Percentiles rank a stretch among this genome's conserved stretches.
These are phyloP conservation scores for Tipula confusa DNA, from an alignment of 2,888 invertebrate species.

Conservation along the genomic window DNA sequence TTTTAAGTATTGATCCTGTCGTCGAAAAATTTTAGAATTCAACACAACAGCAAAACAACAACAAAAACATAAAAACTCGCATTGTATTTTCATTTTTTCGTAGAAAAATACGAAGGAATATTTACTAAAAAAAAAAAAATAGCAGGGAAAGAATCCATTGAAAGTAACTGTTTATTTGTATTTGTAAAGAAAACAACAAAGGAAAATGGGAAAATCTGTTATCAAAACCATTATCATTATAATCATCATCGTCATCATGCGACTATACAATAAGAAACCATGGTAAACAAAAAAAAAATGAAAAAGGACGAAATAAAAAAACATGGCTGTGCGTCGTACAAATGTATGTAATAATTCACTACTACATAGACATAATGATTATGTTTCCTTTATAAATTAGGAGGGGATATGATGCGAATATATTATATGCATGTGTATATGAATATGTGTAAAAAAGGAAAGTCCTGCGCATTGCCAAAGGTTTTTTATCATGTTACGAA, in stretches of 20 bases:
- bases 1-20: constrained; percentile 14
- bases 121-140: no score
- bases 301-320: constrained; percentile 9
- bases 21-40: not conserved
- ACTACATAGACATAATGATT: not conserved
- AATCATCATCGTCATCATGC: not conserved
- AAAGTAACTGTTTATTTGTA: constrained; percentile 9
- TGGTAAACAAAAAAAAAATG: no score
- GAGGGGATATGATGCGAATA: not conserved
- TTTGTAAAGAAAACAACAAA: constrained; percentile 12
- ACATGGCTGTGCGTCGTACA: not conserved
- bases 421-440: no score
- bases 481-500: not conserved
- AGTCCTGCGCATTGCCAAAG: not conserved
- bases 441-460: not conserved
- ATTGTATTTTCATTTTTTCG: not conserved
- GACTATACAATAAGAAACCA: not conserved
- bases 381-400: not conserved
- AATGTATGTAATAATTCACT: not conserved
- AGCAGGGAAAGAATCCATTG: not conserved
- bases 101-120: not conserved
- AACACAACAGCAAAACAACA: not conserved
- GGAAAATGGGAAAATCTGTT: constrained; percentile 25
- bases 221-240: constrained; percentile 25
- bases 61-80: not conserved